Base-by-base conservation (phyloP, 2,113 vertebrate genomes). In the Melanerpes aurifrons region DNA sequence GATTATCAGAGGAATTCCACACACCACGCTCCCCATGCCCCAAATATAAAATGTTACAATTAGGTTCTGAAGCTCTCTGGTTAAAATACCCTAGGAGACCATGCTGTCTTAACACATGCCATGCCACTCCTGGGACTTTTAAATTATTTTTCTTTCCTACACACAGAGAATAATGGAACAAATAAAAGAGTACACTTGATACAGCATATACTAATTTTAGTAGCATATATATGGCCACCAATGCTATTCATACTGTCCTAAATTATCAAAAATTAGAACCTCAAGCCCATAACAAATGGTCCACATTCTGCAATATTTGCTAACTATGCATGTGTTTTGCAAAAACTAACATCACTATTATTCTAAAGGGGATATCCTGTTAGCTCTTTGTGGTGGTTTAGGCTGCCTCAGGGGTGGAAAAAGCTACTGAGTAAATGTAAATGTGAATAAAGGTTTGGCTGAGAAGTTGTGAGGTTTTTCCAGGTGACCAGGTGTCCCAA, bases 181-280 rank as follows among this genome's bases (percentile, higher is more conserved):
- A 73, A 26, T 0, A 35, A 22, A n/a, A 21, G 2, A 56, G 2
- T 32, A 25, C 26, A 2, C 69, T 79, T 50, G 22, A 9, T 69
- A 31, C 4, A 32, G 11, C 32, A 2, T 15, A 16, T 61, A 59
- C 5, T 53, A 8, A 71, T 53, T 77, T 81, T 61, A 69, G 26
- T 4, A 64, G n/a, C 7, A 31, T 22, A 31, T 3, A 1, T 15
- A 2, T 31, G 6, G 59, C 7, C 1, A 48, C 6, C 7, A 6
- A 50, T 66, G 67, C 20, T 20, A 74, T 11, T 77, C 3, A 26
- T 45, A n/a, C 5, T 71, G 25, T 9, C 7, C 9, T 19, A 37
- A 13, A 15, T 89, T 5, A 35, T 15, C 0, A 2, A 73, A 87
- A 92, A 77, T 15, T 40, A 68, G 1, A 71, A 21, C 12, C 43